Evolutionary conservation across 2,888 invertebrate species (phyloP).

Genomic region (Sylvicola fuscatus): DNA sequence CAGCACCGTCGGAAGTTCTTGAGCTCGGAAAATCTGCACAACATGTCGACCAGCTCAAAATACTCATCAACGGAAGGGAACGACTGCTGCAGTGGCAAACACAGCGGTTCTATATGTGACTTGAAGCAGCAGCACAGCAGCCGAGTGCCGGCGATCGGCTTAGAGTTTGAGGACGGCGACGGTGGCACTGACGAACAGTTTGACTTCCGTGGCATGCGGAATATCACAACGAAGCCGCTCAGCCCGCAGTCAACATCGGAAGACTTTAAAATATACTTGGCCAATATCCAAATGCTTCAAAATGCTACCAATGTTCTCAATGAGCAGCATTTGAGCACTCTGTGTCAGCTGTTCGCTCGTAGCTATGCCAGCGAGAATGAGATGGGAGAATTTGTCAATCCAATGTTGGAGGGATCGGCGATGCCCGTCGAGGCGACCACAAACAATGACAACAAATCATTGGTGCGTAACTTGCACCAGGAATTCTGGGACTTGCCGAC

Average conservation of each 20-base stretch:
- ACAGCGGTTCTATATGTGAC: constrained; percentile 23
- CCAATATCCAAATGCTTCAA: constrained; percentile 50
- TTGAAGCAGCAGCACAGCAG: constrained; percentile 15
- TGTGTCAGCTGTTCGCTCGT: constrained; percentile 35
- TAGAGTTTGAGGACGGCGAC: constrained; percentile 2
- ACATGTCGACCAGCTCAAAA: constrained; percentile 4
- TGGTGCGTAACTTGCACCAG: constrained; percentile 50
- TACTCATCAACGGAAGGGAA: background rate
- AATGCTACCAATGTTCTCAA: constrained; percentile 43
- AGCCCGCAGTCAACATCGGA: constrained; percentile 44
- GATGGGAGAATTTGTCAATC: too few relatives aligned
- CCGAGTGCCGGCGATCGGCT: constrained; percentile 2
- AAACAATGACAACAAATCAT: constrained; percentile 37
- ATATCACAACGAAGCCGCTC: constrained; percentile 40
- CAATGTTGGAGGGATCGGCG: too few relatives aligned
- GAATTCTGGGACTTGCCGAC: constrained; percentile 91
- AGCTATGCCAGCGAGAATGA: constrained; percentile 24
- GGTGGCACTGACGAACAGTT: constrained; percentile 16
- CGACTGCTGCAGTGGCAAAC: constrained; percentile 2
- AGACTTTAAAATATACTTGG: constrained; percentile 47
- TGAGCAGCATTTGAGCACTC: constrained; percentile 35
- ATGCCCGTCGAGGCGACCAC: constrained; percentile 28
- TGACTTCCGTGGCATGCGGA: constrained; percentile 25
- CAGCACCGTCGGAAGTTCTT: constrained; percentile 21
- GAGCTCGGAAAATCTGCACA: constrained; percentile 21